phyloP scores from a whole-genome alignment of 2,113 vertebrate genomes.

The Entomyzon cyanotis region DNA sequence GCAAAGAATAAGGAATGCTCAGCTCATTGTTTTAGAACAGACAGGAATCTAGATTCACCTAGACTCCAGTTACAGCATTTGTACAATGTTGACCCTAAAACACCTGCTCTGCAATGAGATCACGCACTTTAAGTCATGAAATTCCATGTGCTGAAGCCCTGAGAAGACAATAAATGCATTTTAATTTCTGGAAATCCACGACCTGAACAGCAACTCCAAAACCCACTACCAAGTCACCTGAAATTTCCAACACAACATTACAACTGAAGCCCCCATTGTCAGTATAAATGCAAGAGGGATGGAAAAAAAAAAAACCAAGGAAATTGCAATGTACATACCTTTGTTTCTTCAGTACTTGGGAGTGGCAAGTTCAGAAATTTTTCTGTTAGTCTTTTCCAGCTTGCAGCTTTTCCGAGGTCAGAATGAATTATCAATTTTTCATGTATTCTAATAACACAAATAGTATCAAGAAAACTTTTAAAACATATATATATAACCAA shows the following conservation, averaged over 20 bases:
- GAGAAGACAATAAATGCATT: not conserved
- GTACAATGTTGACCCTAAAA: not conserved
- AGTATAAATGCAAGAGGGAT: not conserved
- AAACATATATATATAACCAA: not conserved
- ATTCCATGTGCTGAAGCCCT: not conserved
- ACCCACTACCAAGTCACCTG: not conserved
- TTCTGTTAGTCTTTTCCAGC: slow-evolving; percentile 89
- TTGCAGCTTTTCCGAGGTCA: slow-evolving; percentile 91
- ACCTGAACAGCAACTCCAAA: not conserved
- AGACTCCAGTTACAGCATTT: not conserved
- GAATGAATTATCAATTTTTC: slow-evolving; percentile 95
- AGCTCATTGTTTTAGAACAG: not conserved
- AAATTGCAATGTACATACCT: slow-evolving; percentile 70
- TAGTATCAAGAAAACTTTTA: not conserved
- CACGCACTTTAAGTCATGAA: not conserved
- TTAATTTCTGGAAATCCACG: not conserved
- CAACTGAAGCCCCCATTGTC: not conserved
- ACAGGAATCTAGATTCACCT: not conserved
- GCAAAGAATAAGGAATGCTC: not conserved
- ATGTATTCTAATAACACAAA: slow-evolving; percentile 82
- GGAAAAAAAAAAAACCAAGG: not conserved
- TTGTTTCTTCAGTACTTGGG: slow-evolving; percentile 79
- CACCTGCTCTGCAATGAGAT: not conserved
- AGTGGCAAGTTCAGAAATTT: slow-evolving; percentile 89
- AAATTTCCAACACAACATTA: not conserved